Base-by-base conservation (phyloP, 1,140 invertebrate genomes). In the Aphelinus atriplicis region DNA sequence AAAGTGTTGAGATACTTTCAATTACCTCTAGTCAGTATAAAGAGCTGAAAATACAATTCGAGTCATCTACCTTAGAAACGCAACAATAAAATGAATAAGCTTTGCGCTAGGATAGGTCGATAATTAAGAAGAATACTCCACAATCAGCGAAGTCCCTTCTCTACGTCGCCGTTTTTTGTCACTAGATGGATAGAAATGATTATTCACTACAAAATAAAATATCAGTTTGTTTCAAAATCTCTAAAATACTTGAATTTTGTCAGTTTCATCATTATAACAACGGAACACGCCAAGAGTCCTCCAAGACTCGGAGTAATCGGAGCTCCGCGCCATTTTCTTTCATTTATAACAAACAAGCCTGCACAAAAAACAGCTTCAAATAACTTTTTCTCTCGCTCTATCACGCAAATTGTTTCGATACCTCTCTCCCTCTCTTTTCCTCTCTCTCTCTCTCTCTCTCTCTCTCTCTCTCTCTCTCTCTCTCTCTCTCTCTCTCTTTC, bases 281-380 rank as follows among this genome's bases (percentile, higher is more conserved):
- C 62, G 67, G 55, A 70, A 75, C 65, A 70, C 53, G 51, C 58
- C 69, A 64, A 69, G 57, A 67, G 55, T 61, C 51, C 65, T 67
- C 57, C 48, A 65, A 47, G 46, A 73, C 50, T 3, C 9, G 26
- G 26, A 26, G 56, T 57, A 43, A 43, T 57, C 42, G 6, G 55
- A 57, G 26, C 51, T 66, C 55, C 50, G 6, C 51, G 10, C 58
- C 64, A 67, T 68, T 50, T 9, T 61, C 63, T 69, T 60, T 45
- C 51, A 4, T 66, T 55, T 66, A 60, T 65, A 66, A 65, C 26
- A 56, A 71, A 55, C 60, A 51, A 71, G 60, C 51, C 51, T 51
- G 51, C 64, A 26, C 26, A 9, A 66, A 69, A 1, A 69, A 69
- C 56, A 60, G 47, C 5, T 10, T 57, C 57, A 46, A 26, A 26